Evolutionary conservation across 2,797 vertebrate species (phyloP).

Genomic region (Melanotaenia nigrans): DNA sequence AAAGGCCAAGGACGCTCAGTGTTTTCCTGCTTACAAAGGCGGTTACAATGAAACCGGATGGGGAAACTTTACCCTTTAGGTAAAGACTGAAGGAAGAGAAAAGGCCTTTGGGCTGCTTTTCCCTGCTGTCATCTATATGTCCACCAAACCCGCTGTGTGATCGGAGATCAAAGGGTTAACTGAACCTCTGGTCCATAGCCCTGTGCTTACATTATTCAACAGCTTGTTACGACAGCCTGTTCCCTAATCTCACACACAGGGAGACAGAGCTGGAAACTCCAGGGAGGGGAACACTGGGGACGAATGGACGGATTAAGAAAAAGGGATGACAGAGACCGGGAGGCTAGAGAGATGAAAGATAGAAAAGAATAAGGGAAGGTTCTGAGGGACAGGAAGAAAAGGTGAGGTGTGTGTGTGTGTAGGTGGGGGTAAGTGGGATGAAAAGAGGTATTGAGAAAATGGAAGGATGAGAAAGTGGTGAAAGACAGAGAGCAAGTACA

Average conservation of each 20-base stretch:
- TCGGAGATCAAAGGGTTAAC: constrained; percentile 81
- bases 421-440: constrained; percentile 43
- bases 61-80: constrained; percentile 59
- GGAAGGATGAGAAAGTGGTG: constrained; percentile 74
- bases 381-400: constrained; percentile 36
- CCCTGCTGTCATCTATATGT: constrained; percentile 68
- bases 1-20: constrained; percentile 53
- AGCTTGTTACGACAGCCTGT: constrained; percentile 79
- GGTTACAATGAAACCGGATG: constrained; percentile 67
- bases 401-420: constrained; percentile 9
- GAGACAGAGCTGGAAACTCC: constrained; percentile 66
- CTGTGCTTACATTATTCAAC: constrained; percentile 80
- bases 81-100: constrained; percentile 37
- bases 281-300: constrained; percentile 60
- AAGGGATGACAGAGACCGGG: constrained; percentile 51
- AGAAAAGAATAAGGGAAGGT: constrained; percentile 50
- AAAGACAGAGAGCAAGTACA: constrained; percentile 60
- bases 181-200: constrained; percentile 74
- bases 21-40: constrained; percentile 59
- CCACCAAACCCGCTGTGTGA: constrained; percentile 71
- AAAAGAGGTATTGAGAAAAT: constrained; percentile 72
- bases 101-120: constrained; percentile 53
- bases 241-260: constrained; percentile 73
- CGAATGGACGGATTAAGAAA: constrained; percentile 68
- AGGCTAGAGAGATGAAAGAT: constrained; percentile 56